A percentile compares a stretch with the other conserved stretches of the same genome.
phyloP scores from a whole-genome alignment of 23 tunicate genomes.

The Trididemnum nubilum region DNA sequence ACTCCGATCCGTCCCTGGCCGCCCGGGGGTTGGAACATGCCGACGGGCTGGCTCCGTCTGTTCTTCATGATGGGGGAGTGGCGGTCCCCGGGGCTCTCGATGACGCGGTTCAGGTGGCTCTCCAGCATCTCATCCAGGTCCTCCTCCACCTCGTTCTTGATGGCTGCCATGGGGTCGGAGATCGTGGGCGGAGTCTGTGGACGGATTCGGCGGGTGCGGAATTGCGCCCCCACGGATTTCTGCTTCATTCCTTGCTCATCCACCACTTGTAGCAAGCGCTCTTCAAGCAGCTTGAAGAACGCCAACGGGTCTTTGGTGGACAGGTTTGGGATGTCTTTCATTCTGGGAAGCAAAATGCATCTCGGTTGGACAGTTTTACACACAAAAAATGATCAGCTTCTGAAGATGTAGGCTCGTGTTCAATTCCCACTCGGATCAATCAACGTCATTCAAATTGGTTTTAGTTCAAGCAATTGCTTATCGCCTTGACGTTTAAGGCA shows the following conservation, averaged over 20 bases:
- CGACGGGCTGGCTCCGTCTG: background rate
- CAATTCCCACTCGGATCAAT: no score
- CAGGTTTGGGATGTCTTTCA: slow-evolving; percentile 59
- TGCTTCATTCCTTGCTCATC: slow-evolving; percentile 58
- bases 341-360: background rate
- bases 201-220: background rate
- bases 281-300: slow-evolving; percentile 54
- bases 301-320: slow-evolving; percentile 78
- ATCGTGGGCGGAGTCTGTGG: background rate
- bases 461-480: no score
- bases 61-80: slow-evolving; percentile 32
- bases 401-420: no score
- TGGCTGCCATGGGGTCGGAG: slow-evolving; percentile 11
- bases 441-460: no score
- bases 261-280: slow-evolving; percentile 53
- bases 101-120: slow-evolving; percentile 35
- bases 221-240: slow-evolving; percentile 12
- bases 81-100: slow-evolving; percentile 61
- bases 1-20: slow-evolving; percentile 29
- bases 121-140: slow-evolving; percentile 59
- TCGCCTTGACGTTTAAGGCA: no score
- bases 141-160: slow-evolving; percentile 37
- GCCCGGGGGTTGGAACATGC: background rate
- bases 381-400: no score
- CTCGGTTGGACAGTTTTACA: no score